Evolutionary conservation across 1,140 invertebrate genomes (phyloP), one percentile per base, ranked within the genome.

Genomic region (Drosophila parabipectinata): DNA sequence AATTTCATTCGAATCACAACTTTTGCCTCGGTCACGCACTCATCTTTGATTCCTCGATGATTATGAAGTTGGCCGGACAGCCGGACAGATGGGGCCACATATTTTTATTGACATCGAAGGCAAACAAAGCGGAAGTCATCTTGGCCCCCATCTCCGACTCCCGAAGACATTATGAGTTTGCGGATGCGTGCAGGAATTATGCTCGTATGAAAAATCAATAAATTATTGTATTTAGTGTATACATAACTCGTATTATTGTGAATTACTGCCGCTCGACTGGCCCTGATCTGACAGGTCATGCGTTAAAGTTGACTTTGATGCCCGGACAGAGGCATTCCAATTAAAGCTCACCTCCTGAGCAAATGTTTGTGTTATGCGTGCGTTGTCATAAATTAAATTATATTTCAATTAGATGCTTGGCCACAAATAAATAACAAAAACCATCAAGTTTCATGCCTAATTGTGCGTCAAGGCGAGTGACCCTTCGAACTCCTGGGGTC

Each of bases 171-270:
- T 67, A 67, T 63, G 47, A 56, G 45, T 63, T 64, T 63, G 52
- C 54, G 48, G 61, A 32, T 72, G 44, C 41, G 56, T 63, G 45
- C 6, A 28, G 32, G 54, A 67, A 66, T 53, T 67, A 51, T 51
- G 47, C 51, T 58, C 48, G 47, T 77, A 80, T 77, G 78, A 59
- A 84, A 84, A 84, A 84, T 84, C 81, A 85, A 87, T 84, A 85
- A 77, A 80, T 84, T 84, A 84, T 71, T 84, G 77, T 80, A 57
- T 85, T 84, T 84, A 84, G 77, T 87, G 60, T 66, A 73, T 63
- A 73, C 75, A 77, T 67, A 77, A 63, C 77, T 71, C 71, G 57
- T 66, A 85, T 80, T 84, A 84, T 85, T 85, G 61, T 75, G 69
- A 77, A 59, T 84, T 85, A 85, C 67, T 85, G 71, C 72, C 77